Conservation (phyloP, 1,140 invertebrate genomes). For the Nephila pilipes region DNA sequence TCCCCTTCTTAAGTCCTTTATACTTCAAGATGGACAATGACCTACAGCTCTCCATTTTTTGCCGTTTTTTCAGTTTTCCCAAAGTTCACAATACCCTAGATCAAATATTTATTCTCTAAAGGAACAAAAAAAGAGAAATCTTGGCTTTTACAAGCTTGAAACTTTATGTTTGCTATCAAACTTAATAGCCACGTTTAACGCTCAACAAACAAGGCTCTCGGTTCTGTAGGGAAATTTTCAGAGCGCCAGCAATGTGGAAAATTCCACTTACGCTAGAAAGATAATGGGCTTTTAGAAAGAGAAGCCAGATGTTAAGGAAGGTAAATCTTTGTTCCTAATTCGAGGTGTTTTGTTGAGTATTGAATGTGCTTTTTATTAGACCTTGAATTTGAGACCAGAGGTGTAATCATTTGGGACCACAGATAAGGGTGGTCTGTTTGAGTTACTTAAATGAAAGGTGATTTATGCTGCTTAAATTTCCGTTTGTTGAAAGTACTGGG, state of each 20-base stretch:
- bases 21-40: too few relatives aligned
- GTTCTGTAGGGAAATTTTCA: conserved; percentile 28
- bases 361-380: conserved; percentile 44
- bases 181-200: conserved; percentile 56
- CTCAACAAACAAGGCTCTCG: conserved; percentile 2
- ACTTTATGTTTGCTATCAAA: conserved; percentile 56
- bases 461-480: conserved; percentile 14
- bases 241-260: conserved; percentile 3
- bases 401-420: conserved; percentile 23
- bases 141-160: background rate
- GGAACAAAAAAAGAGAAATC: background rate
- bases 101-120: conserved; percentile 47
- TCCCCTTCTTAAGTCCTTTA: too few relatives aligned
- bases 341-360: conserved; percentile 38
- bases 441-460: conserved; percentile 3
- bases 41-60: background rate
- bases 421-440: background rate
- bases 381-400: background rate
- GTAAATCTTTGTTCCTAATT: conserved; percentile 25
- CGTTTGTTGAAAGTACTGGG: background rate
- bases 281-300: conserved; percentile 37
- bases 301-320: background rate
- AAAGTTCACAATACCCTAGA: conserved; percentile 3
- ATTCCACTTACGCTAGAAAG: conserved; percentile 12
- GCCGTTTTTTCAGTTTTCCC: background rate